Evolutionary conservation across 92 coral and sea anemone genomes (phyloP).

Genomic region (Phymanthus crucifer): DNA sequence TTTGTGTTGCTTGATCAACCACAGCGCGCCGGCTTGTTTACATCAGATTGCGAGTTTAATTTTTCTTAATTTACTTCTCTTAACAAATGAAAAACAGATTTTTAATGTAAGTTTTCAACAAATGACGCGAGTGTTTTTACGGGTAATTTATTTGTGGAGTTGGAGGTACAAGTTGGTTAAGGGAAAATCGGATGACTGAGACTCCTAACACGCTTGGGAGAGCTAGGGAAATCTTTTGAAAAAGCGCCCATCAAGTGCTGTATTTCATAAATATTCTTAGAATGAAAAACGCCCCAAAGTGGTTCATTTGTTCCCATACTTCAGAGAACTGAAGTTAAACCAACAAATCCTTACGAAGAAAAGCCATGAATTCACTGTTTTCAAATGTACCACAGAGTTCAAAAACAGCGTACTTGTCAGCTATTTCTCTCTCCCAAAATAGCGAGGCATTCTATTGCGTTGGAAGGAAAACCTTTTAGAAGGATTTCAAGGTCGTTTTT

Average conservation of each 20-base stretch:
- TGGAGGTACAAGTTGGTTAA: slow-evolving; percentile 2
- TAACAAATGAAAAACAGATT: slow-evolving; percentile 31
- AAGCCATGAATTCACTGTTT: not conserved
- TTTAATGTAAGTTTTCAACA: slow-evolving; percentile 21
- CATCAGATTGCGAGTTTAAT: slow-evolving; percentile 50
- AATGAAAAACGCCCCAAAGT: not conserved
- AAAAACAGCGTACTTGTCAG: not conserved
- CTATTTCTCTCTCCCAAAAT: not conserved
- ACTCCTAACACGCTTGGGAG: not conserved
- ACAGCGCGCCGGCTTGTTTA: slow-evolving; percentile 78
- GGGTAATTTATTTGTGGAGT: slow-evolving; percentile 1
- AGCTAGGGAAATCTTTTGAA: not conserved
- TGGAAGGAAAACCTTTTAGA: slow-evolving; percentile 15
- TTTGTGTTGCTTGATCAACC: slow-evolving; percentile 75
- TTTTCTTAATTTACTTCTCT: slow-evolving; percentile 28
- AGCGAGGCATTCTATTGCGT: slow-evolving; percentile 16
- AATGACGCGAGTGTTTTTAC: not conserved
- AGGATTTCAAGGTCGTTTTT: slow-evolving; percentile 17
- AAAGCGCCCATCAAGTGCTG: not conserved
- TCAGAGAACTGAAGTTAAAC: not conserved
- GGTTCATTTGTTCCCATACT: not conserved
- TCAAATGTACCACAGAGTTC: not conserved
- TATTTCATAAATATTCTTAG: not conserved
- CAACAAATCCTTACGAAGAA: not conserved
- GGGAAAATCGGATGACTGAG: not conserved